Evolutionary conservation across 2,113 vertebrate genomes (phyloP), one percentile per base, ranked within the genome.

Genomic region (Procavia capensis): DNA sequence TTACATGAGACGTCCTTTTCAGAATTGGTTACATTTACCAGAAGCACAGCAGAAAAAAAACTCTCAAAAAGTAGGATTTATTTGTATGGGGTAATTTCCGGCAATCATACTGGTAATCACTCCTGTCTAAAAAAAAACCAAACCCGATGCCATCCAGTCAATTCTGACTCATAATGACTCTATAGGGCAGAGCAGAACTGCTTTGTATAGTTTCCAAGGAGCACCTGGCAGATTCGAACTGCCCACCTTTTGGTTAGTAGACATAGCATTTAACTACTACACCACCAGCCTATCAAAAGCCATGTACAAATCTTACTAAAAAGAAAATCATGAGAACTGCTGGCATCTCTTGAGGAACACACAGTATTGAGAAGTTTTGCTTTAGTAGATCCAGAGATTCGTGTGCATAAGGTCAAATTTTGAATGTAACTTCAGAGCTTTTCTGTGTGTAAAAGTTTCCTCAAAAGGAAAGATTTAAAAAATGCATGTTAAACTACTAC

Each of bases 1-100:
- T 63, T 68, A 2, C 20, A 43, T 61, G 47, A 22, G 59, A 19
- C 36, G 54, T 79, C 41, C 66, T 93, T 88, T 91, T 50, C 22
- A 86, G 36, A 45, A 41, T 72, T 92, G 86, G n/a, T 83, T 93
- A 68, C 72, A 59, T 87, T 84, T 89, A 8, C 36, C 72, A 63
- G 39, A 82, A 84, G 82, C 31, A 36, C 8, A 57, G 17, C 39
- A 85, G 64, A 57, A 91, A 88, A 76, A 54, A 87, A 87, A 29
- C 14, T 78, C 86, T 9, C 31, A 68, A 72, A 91, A 64, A 75
- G 8, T 25, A 3, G 11, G 7, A 41, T 81, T 43, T 2, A 6
- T 29, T 85, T 92, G 84, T 27, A 81, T 84, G 41, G 11, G 64
- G 47, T 54, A 75, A 57, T 64, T 88, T 36, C 66, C 16, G 63